These are phyloP conservation scores for Bungarus multicinctus DNA, from an alignment of 2,113 vertebrate genomes.

Conservation along the genomic window DNA sequence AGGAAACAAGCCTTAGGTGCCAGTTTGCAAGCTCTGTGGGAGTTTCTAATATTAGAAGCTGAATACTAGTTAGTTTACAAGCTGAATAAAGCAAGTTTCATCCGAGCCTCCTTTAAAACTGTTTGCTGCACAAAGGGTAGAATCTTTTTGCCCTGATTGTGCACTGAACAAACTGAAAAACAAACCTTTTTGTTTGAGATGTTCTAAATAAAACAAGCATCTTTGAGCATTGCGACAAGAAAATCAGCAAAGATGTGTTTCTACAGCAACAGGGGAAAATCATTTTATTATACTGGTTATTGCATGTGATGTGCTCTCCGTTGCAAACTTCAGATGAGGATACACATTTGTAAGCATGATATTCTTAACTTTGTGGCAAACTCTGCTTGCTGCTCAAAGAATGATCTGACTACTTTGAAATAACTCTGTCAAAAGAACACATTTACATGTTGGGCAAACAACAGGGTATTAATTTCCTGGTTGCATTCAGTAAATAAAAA, in stretches of 20 bases:
- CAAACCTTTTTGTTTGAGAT: not conserved
- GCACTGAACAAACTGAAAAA: not conserved
- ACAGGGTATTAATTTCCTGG: not conserved
- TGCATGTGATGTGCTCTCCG: not conserved
- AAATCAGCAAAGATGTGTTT: constrained; percentile 21
- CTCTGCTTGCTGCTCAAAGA: not conserved
- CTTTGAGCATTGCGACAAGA: not conserved
- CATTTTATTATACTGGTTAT: constrained; percentile 30
- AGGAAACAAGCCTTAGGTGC: constrained; percentile 34
- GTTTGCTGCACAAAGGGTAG: accelerated
- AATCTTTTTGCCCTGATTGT: accelerated
- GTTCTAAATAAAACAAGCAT: not conserved
- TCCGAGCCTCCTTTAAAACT: not conserved
- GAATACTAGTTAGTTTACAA: not conserved
- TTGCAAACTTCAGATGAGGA: not conserved
- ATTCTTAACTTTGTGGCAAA: not conserved
- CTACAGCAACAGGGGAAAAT: constrained; percentile 40
- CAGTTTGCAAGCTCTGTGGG: constrained; percentile 23
- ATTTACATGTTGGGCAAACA: not conserved
- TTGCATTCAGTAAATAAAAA: not conserved
- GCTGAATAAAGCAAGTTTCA: not conserved
- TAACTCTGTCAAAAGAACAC: not conserved
- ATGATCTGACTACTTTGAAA: not conserved
- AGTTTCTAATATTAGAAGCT: constrained; percentile 29
- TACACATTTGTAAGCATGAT: not conserved